Base-by-base conservation (phyloP, 2,797 vertebrate species). In the Cottoperca gobio region DNA sequence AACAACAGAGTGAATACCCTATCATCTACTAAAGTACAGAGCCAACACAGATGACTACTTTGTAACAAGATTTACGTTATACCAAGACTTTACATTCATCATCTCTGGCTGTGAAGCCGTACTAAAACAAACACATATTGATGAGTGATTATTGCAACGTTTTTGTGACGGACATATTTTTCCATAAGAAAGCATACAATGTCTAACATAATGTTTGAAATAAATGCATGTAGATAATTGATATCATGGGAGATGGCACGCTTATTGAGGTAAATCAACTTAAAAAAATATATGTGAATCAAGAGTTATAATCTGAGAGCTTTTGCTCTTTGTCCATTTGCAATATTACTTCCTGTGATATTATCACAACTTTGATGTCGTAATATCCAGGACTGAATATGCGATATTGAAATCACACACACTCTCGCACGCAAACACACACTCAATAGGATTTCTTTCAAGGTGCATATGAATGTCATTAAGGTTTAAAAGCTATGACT, bases 1-100 rank as follows among this genome's bases (percentile, higher is more conserved):
- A 84, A 83, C 70, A 83, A 83, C 79, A 84, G 67, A 70, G 80
- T 80, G 74, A 81, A 83, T 45, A 82, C 71, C 42, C 70, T 86
- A 79, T 79, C 66, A 76, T 89, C 82, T 85, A 91, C 76, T 86
- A 72, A 82, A 89, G 78, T 83, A 91, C 83, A 89, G 75, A 84
- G 72, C 67, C 79, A 81, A 88, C 74, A 91, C 80, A 63, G 65
- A 80, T 82, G 76, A 86, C 78, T 86, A 88, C 71, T 79, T 86
- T 54, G 84, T 66, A 89, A 87, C 81, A 86, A 82, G 80, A 91
- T 84, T 85, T 74, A 89, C 70, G 83, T 74, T 73, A 80, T 85
- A 88, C 60, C 83, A 81, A 82, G 76, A 91, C 87, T 86, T 82
- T 83, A 92, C 91, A 93, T 93, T 93, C 91, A 89, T 92, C 70